Evolutionary conservation across 2,113 vertebrate genomes (phyloP), one percentile per base, ranked within the genome.

Genomic region (Ailurus styani): DNA sequence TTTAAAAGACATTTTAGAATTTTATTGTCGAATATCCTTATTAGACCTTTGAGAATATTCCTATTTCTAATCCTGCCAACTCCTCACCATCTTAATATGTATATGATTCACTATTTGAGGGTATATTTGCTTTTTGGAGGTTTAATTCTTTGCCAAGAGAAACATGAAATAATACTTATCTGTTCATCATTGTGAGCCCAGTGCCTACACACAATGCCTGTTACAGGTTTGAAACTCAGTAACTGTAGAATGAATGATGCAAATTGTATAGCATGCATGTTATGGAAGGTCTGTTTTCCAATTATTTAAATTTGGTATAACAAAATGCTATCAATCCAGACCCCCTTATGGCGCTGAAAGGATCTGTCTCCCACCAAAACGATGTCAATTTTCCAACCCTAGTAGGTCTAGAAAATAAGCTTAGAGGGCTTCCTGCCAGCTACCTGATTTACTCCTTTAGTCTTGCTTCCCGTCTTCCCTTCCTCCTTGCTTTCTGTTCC

Each of bases 391-490:
- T 77, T 94, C 45, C 18, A 64, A 2, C 54, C 34, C 25, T 50
- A 87, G 40, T 23, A 64, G n/a, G 31, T 29, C 57, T 0, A 81
- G 72, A 54, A n/a, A 97, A 97, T 93, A 97, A 95, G 54, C 93
- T 93, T 79, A 85, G 52, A 91, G 45, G 57, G 90, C 95, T 75
- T 93, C 90, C 93, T 98, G 96, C 87, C 89, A 42, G 27, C n/a
- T 42, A 15, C 54, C 15, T n/a, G 55, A 52, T 55, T 52, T 72
- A 54, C 21, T 62, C 64, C 42, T 45, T 75, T 37, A 79, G 23
- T 45, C 78, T 87, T 97, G 77, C 54, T 91, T 72, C 92, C 66
- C 93, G 27, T 12, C 0, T 2, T 8, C 3, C 1, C 6, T 42
- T 14, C 29, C 18, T n/a, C 2, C 64, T 52, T n/a, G 4, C 10